These are phyloP conservation scores for Agelastica alni DNA, from an alignment of 2,888 invertebrate species.

Conservation along the genomic window DNA sequence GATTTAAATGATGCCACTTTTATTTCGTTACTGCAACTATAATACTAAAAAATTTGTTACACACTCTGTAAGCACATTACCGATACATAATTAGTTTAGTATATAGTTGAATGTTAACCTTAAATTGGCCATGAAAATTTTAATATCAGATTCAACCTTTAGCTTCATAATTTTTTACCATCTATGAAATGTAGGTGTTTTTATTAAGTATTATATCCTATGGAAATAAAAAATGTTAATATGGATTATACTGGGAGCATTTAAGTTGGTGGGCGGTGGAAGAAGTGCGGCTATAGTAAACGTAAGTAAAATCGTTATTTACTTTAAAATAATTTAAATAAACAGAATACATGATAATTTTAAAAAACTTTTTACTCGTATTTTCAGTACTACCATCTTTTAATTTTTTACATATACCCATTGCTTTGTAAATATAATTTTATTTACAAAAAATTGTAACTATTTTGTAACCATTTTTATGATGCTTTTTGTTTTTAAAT, in stretches of 20 bases:
- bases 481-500: too few species aligned
- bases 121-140: conserved; percentile 17
- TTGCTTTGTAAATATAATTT: too few species aligned
- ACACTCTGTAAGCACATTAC: neutral
- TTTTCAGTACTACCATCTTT: too few species aligned
- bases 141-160: conserved; percentile 8
- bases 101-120: neutral
- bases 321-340: neutral
- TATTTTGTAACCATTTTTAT: neutral
- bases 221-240: conserved; percentile 13
- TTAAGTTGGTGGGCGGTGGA: neutral
- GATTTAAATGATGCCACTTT: too few species aligned
- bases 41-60: too few species aligned
- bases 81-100: neutral
- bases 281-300: conserved; percentile 20
- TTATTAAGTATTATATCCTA: too few species aligned
- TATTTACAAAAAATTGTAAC: neutral
- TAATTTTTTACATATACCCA: neutral
- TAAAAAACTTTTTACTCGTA: too few species aligned
- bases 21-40: too few species aligned
- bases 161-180: too few species aligned
- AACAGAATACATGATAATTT: too few species aligned
- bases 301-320: conserved; percentile 22
- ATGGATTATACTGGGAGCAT: neutral
- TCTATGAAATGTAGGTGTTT: too few species aligned